phyloP scores from a whole-genome alignment of 1,140 invertebrate genomes.

The Leptopilina clavipes region DNA sequence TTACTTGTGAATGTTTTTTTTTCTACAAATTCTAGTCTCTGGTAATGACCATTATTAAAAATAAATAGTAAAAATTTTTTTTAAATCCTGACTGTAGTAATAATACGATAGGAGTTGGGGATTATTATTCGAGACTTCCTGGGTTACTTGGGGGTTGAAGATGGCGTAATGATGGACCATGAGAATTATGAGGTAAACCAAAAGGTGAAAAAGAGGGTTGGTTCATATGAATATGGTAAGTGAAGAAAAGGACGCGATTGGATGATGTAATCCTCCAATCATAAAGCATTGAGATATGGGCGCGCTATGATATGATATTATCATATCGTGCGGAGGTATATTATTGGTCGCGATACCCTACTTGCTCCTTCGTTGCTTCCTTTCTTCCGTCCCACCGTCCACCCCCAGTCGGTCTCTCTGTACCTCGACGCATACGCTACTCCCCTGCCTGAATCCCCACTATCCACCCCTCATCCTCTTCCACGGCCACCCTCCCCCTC shows the following conservation, averaged over 20 bases:
- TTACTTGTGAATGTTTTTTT: too few relatives aligned
- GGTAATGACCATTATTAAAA: too few relatives aligned
- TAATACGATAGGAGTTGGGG: too few relatives aligned
- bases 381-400: slow-evolving; percentile 63
- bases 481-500: slow-evolving; percentile 54
- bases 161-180: slow-evolving; percentile 26
- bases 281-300: slow-evolving; percentile 66
- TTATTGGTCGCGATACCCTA: slow-evolving; percentile 71
- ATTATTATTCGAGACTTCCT: too few relatives aligned
- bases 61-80: too few relatives aligned
- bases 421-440: slow-evolving; percentile 67
- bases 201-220: slow-evolving; percentile 3
- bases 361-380: slow-evolving; percentile 63
- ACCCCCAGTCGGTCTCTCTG: slow-evolving; percentile 58
- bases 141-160: background rate
- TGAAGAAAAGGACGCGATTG: slow-evolving; percentile 58
- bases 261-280: slow-evolving; percentile 67
- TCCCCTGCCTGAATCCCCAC: slow-evolving; percentile 53
- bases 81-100: too few relatives aligned
- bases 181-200: slow-evolving; percentile 2
- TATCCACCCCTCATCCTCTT: slow-evolving; percentile 57
- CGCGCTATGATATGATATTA: slow-evolving; percentile 74
- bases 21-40: too few relatives aligned
- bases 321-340: slow-evolving; percentile 72
- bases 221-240: slow-evolving; percentile 56